Conservation (phyloP, 1,140 invertebrate genomes). For the Sycophaga agraensis region DNA sequence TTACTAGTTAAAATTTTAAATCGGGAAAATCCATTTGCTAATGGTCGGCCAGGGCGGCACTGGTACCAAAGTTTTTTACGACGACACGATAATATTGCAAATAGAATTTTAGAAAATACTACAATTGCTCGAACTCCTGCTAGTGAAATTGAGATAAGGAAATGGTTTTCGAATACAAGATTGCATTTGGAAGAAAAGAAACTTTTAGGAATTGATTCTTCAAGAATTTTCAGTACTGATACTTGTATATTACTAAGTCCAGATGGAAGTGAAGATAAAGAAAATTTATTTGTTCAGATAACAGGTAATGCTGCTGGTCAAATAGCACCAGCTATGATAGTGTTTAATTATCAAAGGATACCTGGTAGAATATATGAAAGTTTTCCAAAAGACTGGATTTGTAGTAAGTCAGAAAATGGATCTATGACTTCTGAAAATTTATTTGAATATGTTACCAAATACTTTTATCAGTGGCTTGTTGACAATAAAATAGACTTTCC, state of each 20-base stretch:
- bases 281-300: background rate
- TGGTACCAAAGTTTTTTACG: too few relatives aligned
- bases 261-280: background rate
- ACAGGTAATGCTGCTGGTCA: constrained; percentile 2
- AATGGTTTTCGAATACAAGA: background rate
- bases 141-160: too few relatives aligned
- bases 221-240: background rate
- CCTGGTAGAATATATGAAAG: background rate
- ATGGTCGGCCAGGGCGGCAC: too few relatives aligned
- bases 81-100: too few relatives aligned
- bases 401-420: too few relatives aligned
- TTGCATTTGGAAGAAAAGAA: background rate
- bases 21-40: too few relatives aligned
- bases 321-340: background rate
- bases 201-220: background rate
- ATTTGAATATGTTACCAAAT: too few relatives aligned
- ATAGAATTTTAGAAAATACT: too few relatives aligned
- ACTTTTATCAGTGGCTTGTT: too few relatives aligned
- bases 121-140: too few relatives aligned
- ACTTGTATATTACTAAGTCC: background rate
- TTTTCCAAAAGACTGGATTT: background rate
- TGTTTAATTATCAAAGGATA: background rate
- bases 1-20: constrained; percentile 11
- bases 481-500: too few relatives aligned
- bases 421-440: too few relatives aligned